A percentile compares a stretch with the other conserved stretches of the same genome.
Evolutionary conservation across 2,113 vertebrate species (phyloP).

Genomic region (Callopanchax toddi): DNA sequence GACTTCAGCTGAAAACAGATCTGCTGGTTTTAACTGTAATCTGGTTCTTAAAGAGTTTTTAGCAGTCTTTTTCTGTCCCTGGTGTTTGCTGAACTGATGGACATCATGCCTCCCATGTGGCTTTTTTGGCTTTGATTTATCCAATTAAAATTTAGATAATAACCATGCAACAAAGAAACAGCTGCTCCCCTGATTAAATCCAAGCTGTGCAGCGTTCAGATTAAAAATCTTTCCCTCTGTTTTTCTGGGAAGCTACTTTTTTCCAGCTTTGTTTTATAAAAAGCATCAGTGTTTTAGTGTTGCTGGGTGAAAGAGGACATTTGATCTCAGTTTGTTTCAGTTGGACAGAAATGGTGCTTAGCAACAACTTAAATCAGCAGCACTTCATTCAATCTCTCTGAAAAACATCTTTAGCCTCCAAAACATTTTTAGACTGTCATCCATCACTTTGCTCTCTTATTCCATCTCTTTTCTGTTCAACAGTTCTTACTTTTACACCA

Average conservation of each 20-base stretch:
- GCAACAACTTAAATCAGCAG: constrained; percentile 23
- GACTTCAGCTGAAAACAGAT: too few species aligned
- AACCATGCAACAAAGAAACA: constrained; percentile 24
- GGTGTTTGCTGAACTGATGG: neutral
- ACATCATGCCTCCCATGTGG: constrained; percentile 11
- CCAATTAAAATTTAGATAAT: constrained; percentile 37
- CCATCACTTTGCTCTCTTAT: neutral
- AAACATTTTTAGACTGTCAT: neutral
- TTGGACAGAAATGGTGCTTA: constrained; percentile 2
- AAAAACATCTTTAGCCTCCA: constrained; percentile 9
- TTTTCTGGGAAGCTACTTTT: neutral
- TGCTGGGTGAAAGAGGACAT: neutral
- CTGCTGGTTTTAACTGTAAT: too few species aligned
- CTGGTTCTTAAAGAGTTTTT: too few species aligned
- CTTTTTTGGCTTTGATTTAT: constrained; percentile 22
- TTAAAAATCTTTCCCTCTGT: neutral
- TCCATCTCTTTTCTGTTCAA: too few species aligned
- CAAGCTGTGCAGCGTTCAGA: constrained; percentile 4
- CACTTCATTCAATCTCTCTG: constrained; percentile 8
- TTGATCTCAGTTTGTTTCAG: constrained; percentile 1
- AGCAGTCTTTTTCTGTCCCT: too few species aligned
- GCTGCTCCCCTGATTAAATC: constrained; percentile 37
- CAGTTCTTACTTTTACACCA: too few species aligned
- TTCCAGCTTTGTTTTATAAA: neutral
- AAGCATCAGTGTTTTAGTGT: neutral